Evolutionary conservation across 2,888 invertebrate genomes (phyloP).

Genomic region (Pegoplata infirma): DNA sequence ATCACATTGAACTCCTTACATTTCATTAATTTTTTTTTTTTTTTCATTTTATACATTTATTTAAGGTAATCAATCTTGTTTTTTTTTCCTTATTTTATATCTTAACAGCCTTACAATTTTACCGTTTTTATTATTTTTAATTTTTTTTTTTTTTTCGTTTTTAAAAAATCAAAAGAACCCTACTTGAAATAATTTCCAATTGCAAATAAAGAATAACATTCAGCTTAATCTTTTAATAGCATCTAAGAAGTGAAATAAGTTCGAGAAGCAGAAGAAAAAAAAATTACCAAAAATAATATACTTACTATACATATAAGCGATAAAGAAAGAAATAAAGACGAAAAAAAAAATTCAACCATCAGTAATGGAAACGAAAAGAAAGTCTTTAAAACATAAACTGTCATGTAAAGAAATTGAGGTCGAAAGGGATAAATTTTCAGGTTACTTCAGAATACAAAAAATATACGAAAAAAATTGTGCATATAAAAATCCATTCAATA

Average conservation of each 20-base stretch:
- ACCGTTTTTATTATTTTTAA: too few relatives aligned
- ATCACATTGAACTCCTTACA: slow-evolving; percentile 26
- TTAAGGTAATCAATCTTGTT: slow-evolving; percentile 48
- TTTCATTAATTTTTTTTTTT: slow-evolving; percentile 46
- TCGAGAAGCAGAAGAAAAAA: neutral
- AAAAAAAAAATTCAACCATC: neutral
- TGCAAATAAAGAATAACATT: slow-evolving; percentile 29
- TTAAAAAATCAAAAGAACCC: slow-evolving; percentile 5
- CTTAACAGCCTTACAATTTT: neutral
- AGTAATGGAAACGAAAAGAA: neutral
- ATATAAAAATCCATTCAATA: neutral
- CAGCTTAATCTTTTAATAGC: slow-evolving; percentile 50
- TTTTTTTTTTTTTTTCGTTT: too few relatives aligned
- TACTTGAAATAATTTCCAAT: slow-evolving; percentile 49
- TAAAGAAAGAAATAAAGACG: too few relatives aligned
- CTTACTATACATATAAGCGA: too few relatives aligned
- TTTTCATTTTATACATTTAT: slow-evolving; percentile 7
- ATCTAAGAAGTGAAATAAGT: slow-evolving; percentile 34
- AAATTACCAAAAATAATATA: neutral
- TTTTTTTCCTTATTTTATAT: too few relatives aligned
- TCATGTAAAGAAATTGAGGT: slow-evolving; percentile 37
- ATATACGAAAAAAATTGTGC: neutral
- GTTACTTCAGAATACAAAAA: neutral
- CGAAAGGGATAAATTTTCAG: slow-evolving; percentile 36
- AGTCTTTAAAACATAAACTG: slow-evolving; percentile 12